Evolutionary conservation across 2,113 vertebrate genomes (phyloP).

Genomic region (Trematomus loennbergii): DNA sequence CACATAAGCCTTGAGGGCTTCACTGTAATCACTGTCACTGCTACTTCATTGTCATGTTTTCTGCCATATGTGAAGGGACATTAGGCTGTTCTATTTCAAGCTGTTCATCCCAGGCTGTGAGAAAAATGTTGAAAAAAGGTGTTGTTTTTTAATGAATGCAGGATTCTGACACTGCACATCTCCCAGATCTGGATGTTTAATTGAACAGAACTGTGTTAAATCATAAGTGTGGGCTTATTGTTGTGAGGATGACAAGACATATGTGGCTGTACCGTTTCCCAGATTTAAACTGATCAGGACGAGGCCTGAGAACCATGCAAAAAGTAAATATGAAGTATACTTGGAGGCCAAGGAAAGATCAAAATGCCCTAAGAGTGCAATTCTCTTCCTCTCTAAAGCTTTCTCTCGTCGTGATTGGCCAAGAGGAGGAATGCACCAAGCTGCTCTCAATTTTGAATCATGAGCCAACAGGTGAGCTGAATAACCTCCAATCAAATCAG

Average conservation of each 20-base stretch:
- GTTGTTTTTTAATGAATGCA: neutral
- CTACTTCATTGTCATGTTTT: neutral
- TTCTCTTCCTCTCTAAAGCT: no score
- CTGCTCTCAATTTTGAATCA: no score
- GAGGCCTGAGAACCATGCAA: no score
- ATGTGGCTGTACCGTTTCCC: no score
- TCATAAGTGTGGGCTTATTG: neutral
- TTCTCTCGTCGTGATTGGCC: no score
- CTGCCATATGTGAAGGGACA: neutral
- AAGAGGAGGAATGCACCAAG: no score
- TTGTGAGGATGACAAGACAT: neutral
- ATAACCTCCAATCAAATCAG: no score
- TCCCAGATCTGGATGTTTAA: neutral
- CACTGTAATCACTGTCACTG: neutral
- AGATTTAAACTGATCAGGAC: no score
- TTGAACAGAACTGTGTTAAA: neutral
- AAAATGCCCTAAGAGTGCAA: no score
- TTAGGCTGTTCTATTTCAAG: neutral
- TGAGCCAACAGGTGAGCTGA: no score
- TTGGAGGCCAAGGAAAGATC: no score
- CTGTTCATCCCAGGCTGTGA: neutral
- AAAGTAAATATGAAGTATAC: no score
- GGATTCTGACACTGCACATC: neutral
- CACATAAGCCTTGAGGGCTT: conserved; percentile 5
- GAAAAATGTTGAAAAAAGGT: neutral